phyloP scores from a whole-genome alignment of 2,888 invertebrate species.

The Cylindroiulus punctatus region DNA sequence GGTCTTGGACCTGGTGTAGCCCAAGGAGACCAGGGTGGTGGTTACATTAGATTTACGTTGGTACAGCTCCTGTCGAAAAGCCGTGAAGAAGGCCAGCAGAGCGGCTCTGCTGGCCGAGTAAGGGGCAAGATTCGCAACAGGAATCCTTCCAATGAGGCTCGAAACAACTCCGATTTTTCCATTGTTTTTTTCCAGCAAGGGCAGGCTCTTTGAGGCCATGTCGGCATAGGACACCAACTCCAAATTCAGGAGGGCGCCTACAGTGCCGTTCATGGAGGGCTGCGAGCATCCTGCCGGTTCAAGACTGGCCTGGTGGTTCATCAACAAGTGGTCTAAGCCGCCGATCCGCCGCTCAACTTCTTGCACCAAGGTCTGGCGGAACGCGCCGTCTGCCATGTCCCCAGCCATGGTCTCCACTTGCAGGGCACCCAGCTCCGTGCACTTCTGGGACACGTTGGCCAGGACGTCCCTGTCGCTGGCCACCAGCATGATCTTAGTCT shows the following conservation, averaged over 20 bases:
- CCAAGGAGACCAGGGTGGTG: not conserved
- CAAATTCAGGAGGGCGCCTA: constrained; percentile 1
- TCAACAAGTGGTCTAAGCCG: constrained; percentile 48
- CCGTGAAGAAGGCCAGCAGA: constrained; percentile 54
- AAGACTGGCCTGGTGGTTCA: constrained; percentile 48
- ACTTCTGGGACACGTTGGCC: not conserved
- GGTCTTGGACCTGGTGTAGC: constrained; percentile 4
- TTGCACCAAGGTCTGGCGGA: not conserved
- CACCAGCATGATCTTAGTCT: constrained; percentile 15
- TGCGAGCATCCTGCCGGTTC: not conserved
- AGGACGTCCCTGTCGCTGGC: not conserved
- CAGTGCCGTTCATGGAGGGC: not conserved
- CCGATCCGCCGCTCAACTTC: not conserved
- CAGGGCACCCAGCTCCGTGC: constrained; percentile 40
- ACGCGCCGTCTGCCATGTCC: not conserved
- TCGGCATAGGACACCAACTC: constrained; percentile 49
- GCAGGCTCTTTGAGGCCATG: constrained; percentile 15
- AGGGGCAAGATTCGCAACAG: not conserved
- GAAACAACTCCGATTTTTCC: constrained; percentile 51
- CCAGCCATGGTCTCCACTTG: constrained; percentile 43
- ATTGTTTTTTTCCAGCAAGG: constrained; percentile 22
- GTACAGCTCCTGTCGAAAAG: constrained; percentile 50
- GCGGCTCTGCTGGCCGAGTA: constrained; percentile 50
- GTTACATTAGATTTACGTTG: not conserved
- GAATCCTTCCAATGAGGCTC: not conserved